Conservation (phyloP, 2,113 vertebrate species). For the Chaetodon trifascialis region DNA sequence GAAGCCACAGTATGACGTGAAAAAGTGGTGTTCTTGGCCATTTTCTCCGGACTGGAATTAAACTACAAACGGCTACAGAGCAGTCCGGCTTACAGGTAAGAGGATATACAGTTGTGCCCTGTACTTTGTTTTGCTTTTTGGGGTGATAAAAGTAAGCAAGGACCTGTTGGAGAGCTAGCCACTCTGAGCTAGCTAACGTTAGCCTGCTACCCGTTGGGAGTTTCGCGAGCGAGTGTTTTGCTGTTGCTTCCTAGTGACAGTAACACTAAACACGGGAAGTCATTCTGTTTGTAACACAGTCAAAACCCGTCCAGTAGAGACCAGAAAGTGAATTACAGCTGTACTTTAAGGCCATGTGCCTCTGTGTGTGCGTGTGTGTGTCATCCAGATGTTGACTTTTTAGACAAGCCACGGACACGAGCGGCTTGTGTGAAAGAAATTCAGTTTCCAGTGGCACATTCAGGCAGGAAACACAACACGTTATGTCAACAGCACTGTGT, state of each 20-base stretch:
- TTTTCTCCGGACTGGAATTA: background rate
- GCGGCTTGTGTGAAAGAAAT: background rate
- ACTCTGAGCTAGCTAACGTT: conserved; percentile 64
- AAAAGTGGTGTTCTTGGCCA: background rate
- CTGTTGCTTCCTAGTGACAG: conserved; percentile 22
- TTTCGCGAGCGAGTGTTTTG: conserved; percentile 31
- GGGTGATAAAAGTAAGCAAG: background rate
- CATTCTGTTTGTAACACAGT: background rate
- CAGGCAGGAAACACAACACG: background rate
- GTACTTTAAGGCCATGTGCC: background rate
- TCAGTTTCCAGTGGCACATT: background rate
- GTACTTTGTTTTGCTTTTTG: background rate
- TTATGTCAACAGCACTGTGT: background rate
- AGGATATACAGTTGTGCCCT: accelerated
- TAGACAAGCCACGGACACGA: background rate
- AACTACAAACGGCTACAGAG: background rate
- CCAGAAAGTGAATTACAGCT: background rate
- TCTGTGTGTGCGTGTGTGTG: conserved; percentile 9
- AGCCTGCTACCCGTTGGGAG: conserved; percentile 51
- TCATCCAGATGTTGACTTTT: conserved; percentile 65
- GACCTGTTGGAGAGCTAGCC: conserved; percentile 60
- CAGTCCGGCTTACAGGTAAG: conserved; percentile 40
- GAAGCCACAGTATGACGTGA: conserved; percentile 35
- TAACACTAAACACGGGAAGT: conserved; percentile 6
- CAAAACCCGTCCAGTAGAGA: background rate